Evolutionary conservation across 53 echinoderm and acorn worm species (phyloP).

Genomic region (Echinarachnius parma): DNA sequence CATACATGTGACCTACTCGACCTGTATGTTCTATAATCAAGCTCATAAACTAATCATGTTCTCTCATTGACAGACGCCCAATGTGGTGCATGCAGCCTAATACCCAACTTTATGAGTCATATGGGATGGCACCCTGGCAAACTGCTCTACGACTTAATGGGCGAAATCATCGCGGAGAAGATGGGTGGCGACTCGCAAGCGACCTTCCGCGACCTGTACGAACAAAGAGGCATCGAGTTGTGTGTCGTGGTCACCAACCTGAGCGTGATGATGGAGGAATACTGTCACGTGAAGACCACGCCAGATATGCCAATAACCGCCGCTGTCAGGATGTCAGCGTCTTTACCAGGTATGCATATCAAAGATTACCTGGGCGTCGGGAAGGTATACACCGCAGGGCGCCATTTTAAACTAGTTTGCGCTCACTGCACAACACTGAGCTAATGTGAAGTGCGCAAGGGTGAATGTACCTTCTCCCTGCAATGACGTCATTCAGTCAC

Average conservation of each 20-base stretch:
- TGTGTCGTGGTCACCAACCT: constrained; percentile 90
- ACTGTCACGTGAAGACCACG: constrained; percentile 95
- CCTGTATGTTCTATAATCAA: too few relatives aligned
- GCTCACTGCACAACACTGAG: too few relatives aligned
- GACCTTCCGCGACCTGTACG: constrained; percentile 76
- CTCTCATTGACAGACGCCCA: constrained; percentile 64
- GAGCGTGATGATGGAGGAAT: constrained; percentile 79
- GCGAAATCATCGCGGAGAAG: constrained; percentile 55
- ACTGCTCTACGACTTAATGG: constrained; percentile 52
- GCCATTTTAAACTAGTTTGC: too few relatives aligned
- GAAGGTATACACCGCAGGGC: too few relatives aligned
- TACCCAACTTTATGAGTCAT: constrained; percentile 68
- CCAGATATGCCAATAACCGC: constrained; percentile 70
- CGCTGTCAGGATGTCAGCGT: constrained; percentile 81
- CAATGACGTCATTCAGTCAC: too few relatives aligned
- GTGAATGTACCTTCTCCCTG: too few relatives aligned
- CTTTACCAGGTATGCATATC: constrained; percentile 27
- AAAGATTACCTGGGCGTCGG: too few relatives aligned
- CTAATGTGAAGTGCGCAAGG: too few relatives aligned
- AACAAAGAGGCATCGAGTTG: constrained; percentile 49
- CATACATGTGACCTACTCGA: too few relatives aligned
- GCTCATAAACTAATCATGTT: too few relatives aligned
- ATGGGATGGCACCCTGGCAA: constrained; percentile 93
- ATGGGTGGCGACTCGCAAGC: constrained; percentile 59
- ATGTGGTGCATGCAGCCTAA: constrained; percentile 65